Evolutionary conservation across 1,140 invertebrate genomes (phyloP).

Genomic region (Pararge aegeria): DNA sequence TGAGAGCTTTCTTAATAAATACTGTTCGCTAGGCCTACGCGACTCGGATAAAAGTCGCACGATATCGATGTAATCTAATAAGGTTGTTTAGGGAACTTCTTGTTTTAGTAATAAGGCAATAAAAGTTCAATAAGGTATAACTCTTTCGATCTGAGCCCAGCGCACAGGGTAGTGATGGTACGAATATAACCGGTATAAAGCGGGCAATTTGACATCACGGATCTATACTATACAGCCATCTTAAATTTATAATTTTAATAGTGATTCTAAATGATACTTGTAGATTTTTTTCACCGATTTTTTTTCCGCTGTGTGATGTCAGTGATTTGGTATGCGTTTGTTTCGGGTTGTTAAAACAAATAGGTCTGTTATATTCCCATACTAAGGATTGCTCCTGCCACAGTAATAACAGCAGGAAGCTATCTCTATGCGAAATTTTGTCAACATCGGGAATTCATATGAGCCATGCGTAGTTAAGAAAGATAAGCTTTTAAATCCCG

Average conservation of each 20-base stretch:
- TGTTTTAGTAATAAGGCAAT: slow-evolving; percentile 49
- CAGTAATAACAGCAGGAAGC: too few species aligned
- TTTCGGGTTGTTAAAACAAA: too few species aligned
- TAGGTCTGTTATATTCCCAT: too few species aligned
- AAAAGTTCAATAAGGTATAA: slow-evolving; percentile 54
- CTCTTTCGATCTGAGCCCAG: slow-evolving; percentile 34
- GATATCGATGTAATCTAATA: slow-evolving; percentile 35
- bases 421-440: too few species aligned
- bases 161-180: slow-evolving; percentile 37
- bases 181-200: not conserved
- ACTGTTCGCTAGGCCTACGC: slow-evolving; percentile 27
- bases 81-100: slow-evolving; percentile 36
- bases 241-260: not conserved
- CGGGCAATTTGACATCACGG: not conserved
- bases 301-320: too few species aligned
- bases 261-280: not conserved
- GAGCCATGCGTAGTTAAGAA: too few species aligned
- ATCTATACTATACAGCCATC: not conserved
- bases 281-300: too few species aligned
- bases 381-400: too few species aligned
- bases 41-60: slow-evolving; percentile 24
- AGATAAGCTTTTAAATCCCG: too few species aligned
- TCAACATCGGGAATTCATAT: too few species aligned
- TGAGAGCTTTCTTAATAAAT: slow-evolving; percentile 26
- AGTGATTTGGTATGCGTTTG: too few species aligned